Base-by-base conservation (phyloP, 2,113 vertebrate genomes). In the Tyrannus savana region DNA sequence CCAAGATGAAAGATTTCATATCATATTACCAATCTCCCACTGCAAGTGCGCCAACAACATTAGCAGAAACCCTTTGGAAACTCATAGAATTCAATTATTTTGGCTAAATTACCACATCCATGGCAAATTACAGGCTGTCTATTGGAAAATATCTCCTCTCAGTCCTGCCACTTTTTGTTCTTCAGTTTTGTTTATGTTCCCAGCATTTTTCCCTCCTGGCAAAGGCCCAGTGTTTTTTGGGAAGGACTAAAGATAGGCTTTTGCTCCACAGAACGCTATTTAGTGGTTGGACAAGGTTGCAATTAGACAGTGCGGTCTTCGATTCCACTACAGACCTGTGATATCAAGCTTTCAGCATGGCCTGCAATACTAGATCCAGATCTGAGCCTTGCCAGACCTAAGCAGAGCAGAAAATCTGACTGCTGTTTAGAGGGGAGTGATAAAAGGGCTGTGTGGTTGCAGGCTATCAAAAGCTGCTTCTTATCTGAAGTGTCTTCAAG, bases 81-180 rank as follows among this genome's bases (percentile, higher is more conserved):
- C 66, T 72, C 63, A 77, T 1, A 80, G 89, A 96, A 92, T 92
- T 95, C 84, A 68, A 95, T 95, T 89, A 94, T 93, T 96, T 95
- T 84, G 78, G 63, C 77, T 87, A 86, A 95, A 94, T 89, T 92
- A 80, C 95, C 94, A 88, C 68, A 96, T 95, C 87, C 93, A 95
- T 58, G n/a, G 95, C 80, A 97, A 97, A 97, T 97, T 97, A 97
- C 75, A 97, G 95, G 37, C 66, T 96, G 73, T 55, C 92, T 92
- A 78, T 91, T 96, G 96, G 92, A 96, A 97, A 97, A 95, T 94
- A 89, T 94, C 93, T 96, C 91, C 50, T 90, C 83, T 90, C 19
- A 30, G 33, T 76, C 73, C 78, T 92, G 69, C 92, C 87, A 82
- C 81, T 91, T 95, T 96, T 93, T 93, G 81, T 93, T 92, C 92